Percentiles rank a stretch among this genome's conserved stretches.
phyloP scores from a whole-genome alignment of 2,113 vertebrate species.

The Marmota flaviventris region DNA sequence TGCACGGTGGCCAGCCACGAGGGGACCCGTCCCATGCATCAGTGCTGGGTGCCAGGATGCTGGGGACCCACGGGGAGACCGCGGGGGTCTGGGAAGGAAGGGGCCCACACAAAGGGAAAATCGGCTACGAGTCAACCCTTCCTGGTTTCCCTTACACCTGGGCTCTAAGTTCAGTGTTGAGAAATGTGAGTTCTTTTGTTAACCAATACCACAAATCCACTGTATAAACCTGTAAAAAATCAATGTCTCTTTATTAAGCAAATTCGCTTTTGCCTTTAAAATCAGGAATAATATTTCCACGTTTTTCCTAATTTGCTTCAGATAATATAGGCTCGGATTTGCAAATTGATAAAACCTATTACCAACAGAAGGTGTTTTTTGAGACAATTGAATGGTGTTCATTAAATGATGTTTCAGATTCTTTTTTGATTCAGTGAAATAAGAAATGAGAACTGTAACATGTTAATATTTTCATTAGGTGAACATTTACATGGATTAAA shows the following conservation, averaged over 20 bases:
- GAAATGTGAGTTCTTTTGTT: not conserved
- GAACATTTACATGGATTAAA: slow-evolving; percentile 27
- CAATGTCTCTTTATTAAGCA: not conserved
- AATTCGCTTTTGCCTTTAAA: slow-evolving; percentile 37
- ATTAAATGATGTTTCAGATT: slow-evolving; percentile 36
- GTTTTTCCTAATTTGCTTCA: slow-evolving; percentile 15
- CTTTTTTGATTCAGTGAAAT: slow-evolving; percentile 55
- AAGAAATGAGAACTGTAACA: slow-evolving; percentile 8
- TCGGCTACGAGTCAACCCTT: not conserved
- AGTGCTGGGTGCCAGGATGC: too few relatives aligned
- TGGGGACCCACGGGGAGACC: accelerated
- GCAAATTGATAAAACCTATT: slow-evolving; percentile 36
- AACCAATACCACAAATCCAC: not conserved
- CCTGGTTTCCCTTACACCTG: not conserved
- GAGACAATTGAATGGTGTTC: slow-evolving; percentile 13
- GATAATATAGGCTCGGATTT: not conserved
- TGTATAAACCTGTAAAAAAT: not conserved
- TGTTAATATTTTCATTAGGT: not conserved
- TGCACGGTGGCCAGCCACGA: too few relatives aligned
- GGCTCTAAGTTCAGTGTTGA: not conserved
- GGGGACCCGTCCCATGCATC: too few relatives aligned
- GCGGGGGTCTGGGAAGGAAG: not conserved
- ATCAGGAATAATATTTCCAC: not conserved
- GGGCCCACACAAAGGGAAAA: not conserved
- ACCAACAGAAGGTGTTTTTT: not conserved